Base-by-base conservation (phyloP, 2,888 invertebrate species). In the Thyatira batis region DNA sequence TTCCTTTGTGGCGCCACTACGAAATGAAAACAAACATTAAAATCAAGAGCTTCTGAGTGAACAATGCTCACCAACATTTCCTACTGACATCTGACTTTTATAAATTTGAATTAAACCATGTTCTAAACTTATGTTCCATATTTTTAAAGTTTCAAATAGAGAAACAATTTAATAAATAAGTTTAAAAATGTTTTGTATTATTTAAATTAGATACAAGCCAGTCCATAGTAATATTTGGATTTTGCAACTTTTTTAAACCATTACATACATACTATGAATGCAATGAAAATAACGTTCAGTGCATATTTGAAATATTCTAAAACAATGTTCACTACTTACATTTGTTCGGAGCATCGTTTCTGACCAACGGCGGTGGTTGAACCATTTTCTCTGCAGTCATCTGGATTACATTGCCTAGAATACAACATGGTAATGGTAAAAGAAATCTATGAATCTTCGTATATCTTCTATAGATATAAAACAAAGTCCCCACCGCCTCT, bases 401-500 rank as follows among this genome's bases (percentile, higher is more conserved):
- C 61, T 85, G 86, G 49, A 89, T 80, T 21, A 87, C 52, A 63
- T 85, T 86, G 63, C 87, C 89, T 89, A 71, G 11, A 73, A 76
- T 46, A 57, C 20, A 25, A 27, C 20, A 30, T 9, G 3, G 3
- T 30, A 48, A 48, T 27, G 23, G 3, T 23, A 23, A 23, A 3
- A 4, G 23, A 6, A 4, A 23, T 6, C 23, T 23, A 23, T 6
- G 3, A 23, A 23, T 4, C 23, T 23, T n/a, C n/a, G n/a, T n/a
- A n/a, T n/a, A n/a, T n/a, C n/a, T n/a, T n/a, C n/a, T n/a, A n/a
- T n/a, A n/a, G n/a, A n/a, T n/a, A n/a, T n/a, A n/a, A n/a, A n/a
- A n/a, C n/a, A n/a, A n/a, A n/a, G n/a, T n/a, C n/a, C n/a, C n/a
- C n/a, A n/a, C n/a, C n/a, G n/a, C n/a, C n/a, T n/a, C n/a, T n/a